A percentile compares a stretch with the other conserved stretches of the same genome.
phyloP scores from a whole-genome alignment of 2,797 vertebrate genomes.

The Aplochiton taeniatus region DNA sequence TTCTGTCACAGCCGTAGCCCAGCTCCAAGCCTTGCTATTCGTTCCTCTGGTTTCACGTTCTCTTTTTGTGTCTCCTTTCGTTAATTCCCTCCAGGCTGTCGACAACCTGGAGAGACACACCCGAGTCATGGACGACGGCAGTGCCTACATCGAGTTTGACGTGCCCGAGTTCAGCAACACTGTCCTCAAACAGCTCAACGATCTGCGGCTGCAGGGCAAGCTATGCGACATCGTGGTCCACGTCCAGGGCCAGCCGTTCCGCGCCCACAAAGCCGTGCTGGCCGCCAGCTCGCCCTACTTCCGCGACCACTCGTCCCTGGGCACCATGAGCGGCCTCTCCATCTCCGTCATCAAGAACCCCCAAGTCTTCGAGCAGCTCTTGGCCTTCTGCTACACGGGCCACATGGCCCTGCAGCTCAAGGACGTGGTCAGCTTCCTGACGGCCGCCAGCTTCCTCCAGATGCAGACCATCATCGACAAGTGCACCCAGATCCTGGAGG shows the following conservation, averaged over 20 bases:
- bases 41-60: background rate
- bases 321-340: constrained; percentile 98
- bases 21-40: background rate
- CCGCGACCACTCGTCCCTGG: constrained; percentile 95
- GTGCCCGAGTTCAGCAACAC: constrained; percentile 98
- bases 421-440: constrained; percentile 97
- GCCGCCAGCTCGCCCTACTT: constrained; percentile 98
- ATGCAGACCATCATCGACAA: constrained; percentile 99
- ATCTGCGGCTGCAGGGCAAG: constrained; percentile 95
- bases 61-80: background rate
- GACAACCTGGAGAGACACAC: constrained; percentile 75
- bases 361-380: constrained; percentile 95
- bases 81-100: constrained; percentile 64
- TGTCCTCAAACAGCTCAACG: constrained; percentile 95
- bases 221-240: constrained; percentile 98
- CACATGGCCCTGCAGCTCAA: constrained; percentile 97
- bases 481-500: constrained; percentile 96
- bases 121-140: constrained; percentile 98
- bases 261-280: constrained; percentile 96
- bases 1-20: no score
- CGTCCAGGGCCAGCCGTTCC: constrained; percentile 97
- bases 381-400: constrained; percentile 98
- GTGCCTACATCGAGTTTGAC: constrained; percentile 97
- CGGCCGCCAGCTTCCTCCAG: constrained; percentile 97
- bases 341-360: constrained; percentile 99